Evolutionary conservation across 1,140 invertebrate species (phyloP), one percentile per base, ranked within the genome.

Genomic region (Sinonovacula constricta): DNA sequence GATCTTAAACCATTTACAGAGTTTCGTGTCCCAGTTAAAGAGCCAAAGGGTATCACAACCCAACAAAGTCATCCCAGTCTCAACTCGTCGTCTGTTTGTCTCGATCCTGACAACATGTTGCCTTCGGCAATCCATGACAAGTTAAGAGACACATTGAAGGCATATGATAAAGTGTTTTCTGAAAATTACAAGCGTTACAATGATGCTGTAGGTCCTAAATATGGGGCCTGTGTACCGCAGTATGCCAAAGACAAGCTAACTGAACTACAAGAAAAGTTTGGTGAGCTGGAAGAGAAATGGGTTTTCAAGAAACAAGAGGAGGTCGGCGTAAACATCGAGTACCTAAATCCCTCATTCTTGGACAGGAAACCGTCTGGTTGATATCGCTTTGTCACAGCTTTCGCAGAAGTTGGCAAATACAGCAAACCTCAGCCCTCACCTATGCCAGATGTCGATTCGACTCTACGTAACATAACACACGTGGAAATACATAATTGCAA

Each of bases 171-270:
- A 62, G 67, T 69, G 39, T 77, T 69, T 36, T 63, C 76, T 26
- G 22, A 59, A 28, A 57, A 76, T n/a, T 81, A 71, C 51, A n/a
- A n/a, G n/a, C n/a, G n/a, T n/a, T n/a, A n/a, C n/a, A n/a, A n/a
- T n/a, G n/a, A n/a, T n/a, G n/a, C 51, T 28, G 3, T 31, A 5
- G 15, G 22, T 53, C n/a, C 53, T 81, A 4, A 80, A 80, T 53
- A 80, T 79, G 80, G 80, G 74, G n/a, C 75, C 80, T 39, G 75
- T 79, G 39, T 82, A 18, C 77, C 80, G 33, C 66, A 63, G 49
- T 76, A 82, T 30, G 51, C 56, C 4, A 36, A 59, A 22, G 53
- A 68, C 31, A 75, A 80, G 24, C 49, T 82, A 15, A 18, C 10
- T 10, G 70, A 80, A 39, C 39, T 80, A n/a, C 78, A 82, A n/a